A percentile compares a stretch with the other conserved stretches of the same genome.
Conservation (phyloP, 2,888 invertebrate genomes). For the Caenorhabditis parvicauda region DNA sequence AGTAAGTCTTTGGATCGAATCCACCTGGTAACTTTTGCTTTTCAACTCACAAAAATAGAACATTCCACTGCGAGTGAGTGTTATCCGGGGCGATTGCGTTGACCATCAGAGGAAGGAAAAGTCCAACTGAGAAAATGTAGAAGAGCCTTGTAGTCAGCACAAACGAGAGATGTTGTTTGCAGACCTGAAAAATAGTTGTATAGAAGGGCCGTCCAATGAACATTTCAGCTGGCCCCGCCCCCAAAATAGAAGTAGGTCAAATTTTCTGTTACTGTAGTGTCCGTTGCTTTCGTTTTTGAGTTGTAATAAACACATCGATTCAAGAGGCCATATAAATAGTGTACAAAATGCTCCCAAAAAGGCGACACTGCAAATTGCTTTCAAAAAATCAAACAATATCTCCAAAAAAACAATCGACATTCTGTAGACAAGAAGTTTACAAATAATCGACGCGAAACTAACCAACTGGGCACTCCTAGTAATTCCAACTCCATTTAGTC, state of each 20-base stretch:
- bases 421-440: neutral
- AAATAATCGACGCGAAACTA: too few species aligned
- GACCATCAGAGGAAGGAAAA: slow-evolving; percentile 25
- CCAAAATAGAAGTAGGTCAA: too few species aligned
- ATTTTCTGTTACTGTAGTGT: too few species aligned
- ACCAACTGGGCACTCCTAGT: slow-evolving; percentile 32
- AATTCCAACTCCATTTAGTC: slow-evolving; percentile 34
- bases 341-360: too few species aligned
- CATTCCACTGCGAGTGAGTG: slow-evolving; percentile 25
- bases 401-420: neutral
- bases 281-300: too few species aligned
- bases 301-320: too few species aligned
- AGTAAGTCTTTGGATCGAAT: too few species aligned
- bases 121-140: slow-evolving; percentile 21
- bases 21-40: too few species aligned
- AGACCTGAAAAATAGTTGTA: neutral
- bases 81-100: slow-evolving; percentile 26
- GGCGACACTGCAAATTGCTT: too few species aligned
- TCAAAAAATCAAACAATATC: too few species aligned
- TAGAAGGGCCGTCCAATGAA: neutral
- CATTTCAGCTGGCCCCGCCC: too few species aligned
- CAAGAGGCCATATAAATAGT: too few species aligned
- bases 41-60: slow-evolving; percentile 26
- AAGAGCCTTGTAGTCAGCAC: slow-evolving; percentile 26
- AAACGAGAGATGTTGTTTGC: slow-evolving; percentile 28